These are phyloP conservation scores for Sylvilagus bachmani DNA, from an alignment of 2,113 vertebrate genomes.

Conservation along the genomic window DNA sequence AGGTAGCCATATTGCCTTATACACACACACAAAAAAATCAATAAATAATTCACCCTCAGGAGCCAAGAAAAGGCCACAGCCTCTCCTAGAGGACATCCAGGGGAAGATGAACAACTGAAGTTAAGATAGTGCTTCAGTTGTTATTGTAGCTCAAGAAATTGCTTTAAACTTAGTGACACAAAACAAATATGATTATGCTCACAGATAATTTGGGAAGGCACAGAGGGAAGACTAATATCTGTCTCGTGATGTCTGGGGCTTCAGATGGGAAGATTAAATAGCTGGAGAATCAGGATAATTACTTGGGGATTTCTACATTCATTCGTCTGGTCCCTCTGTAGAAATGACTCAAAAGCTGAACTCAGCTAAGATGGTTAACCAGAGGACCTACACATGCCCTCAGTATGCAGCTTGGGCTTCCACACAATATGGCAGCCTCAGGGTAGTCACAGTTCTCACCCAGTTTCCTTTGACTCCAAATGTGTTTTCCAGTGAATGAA, in stretches of 20 bases:
- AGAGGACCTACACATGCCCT: not conserved
- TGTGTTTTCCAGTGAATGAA: not conserved
- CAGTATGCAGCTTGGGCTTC: not conserved
- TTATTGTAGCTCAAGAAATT: not conserved
- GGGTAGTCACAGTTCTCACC: no score
- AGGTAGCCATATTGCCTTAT: not conserved
- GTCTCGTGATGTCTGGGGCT: not conserved
- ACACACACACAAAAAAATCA: not conserved
- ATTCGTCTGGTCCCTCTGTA: not conserved
- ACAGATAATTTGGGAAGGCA: not conserved
- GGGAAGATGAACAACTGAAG: not conserved
- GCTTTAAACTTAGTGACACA: not conserved
- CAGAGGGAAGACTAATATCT: not conserved
- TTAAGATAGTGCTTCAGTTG: not conserved
- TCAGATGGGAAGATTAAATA: not conserved
- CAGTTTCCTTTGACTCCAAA: not conserved
- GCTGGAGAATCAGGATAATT: not conserved
- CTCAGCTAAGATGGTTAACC: not conserved
- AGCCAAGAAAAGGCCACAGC: not conserved
- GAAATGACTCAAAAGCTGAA: not conserved
- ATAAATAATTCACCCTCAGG: not conserved
- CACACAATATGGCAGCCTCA: not conserved
- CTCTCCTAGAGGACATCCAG: not conserved
- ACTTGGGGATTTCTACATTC: not conserved
- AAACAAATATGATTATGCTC: not conserved